Conservation (phyloP, 2,888 invertebrate species). For the Carabus problematicus region DNA sequence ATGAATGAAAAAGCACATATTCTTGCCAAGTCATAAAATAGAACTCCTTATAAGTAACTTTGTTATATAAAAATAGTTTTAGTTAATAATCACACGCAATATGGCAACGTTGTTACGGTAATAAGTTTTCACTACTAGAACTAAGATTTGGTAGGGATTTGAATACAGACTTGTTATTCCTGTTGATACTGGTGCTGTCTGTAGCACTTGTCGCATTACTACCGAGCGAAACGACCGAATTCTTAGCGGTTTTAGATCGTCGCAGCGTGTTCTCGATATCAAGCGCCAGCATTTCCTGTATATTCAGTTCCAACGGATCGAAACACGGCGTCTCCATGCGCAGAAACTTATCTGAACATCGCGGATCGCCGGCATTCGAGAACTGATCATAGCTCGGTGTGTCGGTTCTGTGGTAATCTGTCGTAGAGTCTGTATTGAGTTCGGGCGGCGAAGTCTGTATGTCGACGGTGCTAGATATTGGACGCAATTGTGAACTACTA, state of each 20-base stretch:
- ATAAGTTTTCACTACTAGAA: constrained; percentile 70
- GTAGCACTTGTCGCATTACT: constrained; percentile 33
- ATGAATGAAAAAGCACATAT: constrained; percentile 35
- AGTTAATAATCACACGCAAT: constrained; percentile 35
- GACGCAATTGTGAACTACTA: constrained; percentile 19
- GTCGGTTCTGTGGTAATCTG: constrained; percentile 33
- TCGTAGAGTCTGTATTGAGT: constrained; percentile 1
- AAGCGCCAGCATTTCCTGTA: constrained; percentile 61
- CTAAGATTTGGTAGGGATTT: constrained; percentile 76
- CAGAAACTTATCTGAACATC: constrained; percentile 40
- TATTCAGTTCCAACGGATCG: constrained; percentile 61
- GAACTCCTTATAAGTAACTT: constrained; percentile 37
- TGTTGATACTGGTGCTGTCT: constrained; percentile 48
- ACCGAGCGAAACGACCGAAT: constrained; percentile 42
- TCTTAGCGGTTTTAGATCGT: constrained; percentile 45
- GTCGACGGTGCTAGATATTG: constrained; percentile 34
- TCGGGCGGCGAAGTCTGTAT: constrained; percentile 18
- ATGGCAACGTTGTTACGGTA: constrained; percentile 57
- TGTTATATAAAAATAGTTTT: constrained; percentile 42
- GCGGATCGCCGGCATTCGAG: constrained; percentile 47
- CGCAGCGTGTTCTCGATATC: constrained; percentile 58
- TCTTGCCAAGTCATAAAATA: constrained; percentile 37
- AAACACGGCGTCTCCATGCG: constrained; percentile 50
- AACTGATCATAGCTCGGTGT: constrained; percentile 41
- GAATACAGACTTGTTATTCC: constrained; percentile 58